Evolutionary conservation across 2,797 vertebrate genomes (phyloP), one percentile per base, ranked within the genome.

Genomic region (Luscinia luscinia): DNA sequence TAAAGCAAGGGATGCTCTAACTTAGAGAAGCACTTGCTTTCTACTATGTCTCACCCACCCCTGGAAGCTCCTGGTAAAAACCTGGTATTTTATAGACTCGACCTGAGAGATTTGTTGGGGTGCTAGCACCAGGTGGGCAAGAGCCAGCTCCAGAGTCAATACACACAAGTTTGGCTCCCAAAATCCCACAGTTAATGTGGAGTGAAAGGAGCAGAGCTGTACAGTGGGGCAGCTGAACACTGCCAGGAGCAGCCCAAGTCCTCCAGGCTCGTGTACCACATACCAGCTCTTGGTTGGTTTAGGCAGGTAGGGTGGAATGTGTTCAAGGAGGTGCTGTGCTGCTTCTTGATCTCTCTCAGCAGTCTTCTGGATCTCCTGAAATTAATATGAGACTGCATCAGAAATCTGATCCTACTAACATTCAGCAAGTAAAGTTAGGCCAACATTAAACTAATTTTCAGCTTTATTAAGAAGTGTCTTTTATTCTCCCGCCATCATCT

Each of bases 261-360:
- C 24, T 27, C 63, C 3, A 1, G 2, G 2, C 14, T 28, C 16
- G 4, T 1, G 30, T 45, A 14, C 17, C 15, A 94, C 96, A 2
- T 97, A 98, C 98, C 66, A 32, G 58, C 3, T 94, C 45, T 34
- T 73, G 13, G 43, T 13, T 27, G 43, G 75, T 68, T 88, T 96
- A 16, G 95, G 97, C 48, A 97, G 94, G 38, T 96, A 41, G 24
- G 62, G 40, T 57, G 98, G 97, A 69, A 98, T 74, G 23, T 98
- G 97, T 40, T 96, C 91, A 12, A 15, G 14, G 13, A 98, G 95
- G 81, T 97, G 91, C 49, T 84, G 36, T 13, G 96, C 96, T 83
- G 95, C 95, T 1, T 70, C 80, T 30, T 79, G 87, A 12, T 97
- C 63, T 66, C 59, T 91, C 70, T 97, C 96, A 14, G 92, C 73